Evolutionary conservation across 2,113 vertebrate genomes (phyloP), one percentile per base, ranked within the genome.

Genomic region (Lanius collurio): DNA sequence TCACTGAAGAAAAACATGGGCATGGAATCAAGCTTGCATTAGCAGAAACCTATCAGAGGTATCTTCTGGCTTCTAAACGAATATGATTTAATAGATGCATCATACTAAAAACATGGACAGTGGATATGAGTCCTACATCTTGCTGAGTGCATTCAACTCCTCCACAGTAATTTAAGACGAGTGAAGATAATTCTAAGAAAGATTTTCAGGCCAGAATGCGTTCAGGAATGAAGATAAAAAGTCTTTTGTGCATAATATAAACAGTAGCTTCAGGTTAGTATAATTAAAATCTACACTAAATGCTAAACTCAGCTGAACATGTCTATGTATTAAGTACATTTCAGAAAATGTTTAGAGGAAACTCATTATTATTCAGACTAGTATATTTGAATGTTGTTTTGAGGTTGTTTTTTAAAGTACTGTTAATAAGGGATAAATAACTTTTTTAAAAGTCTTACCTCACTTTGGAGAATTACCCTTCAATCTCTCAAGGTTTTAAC

Each of bases 81-180:
- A 81, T 52, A n/a, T 37, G 63, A 89, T 87, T 75, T 64, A 67
- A 68, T 42, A 50, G 59, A 76, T 35, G 27, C 46, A 63, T 60
- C 62, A 80, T 68, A 85, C 47, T 62, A 76, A 92, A 94, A 93
- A 83, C 68, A 89, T 4, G 13, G 78, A 28, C 53, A 89, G 86
- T 78, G 46, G 44, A 83, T 83, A 26, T 2, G 23, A 70, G 55
- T 68, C 85, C 74, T 85, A 85, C 75, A 85, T 95, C 67, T 89
- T 83, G 17, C 50, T 50, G 28, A 73, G 50, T 79, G 7, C 30
- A 57, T 44, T 90, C 16, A 55, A 64, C 70, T 91, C 53, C 73
- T 68, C 59, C 70, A 57, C 65, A 88, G 62, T 95, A 95, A 97
- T 92, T 90, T 87, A 88, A 97, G 67, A 92, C 73, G 91, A 19